Base-by-base conservation (phyloP, 2,113 vertebrate species). In the Kryptolebias marmoratus region DNA sequence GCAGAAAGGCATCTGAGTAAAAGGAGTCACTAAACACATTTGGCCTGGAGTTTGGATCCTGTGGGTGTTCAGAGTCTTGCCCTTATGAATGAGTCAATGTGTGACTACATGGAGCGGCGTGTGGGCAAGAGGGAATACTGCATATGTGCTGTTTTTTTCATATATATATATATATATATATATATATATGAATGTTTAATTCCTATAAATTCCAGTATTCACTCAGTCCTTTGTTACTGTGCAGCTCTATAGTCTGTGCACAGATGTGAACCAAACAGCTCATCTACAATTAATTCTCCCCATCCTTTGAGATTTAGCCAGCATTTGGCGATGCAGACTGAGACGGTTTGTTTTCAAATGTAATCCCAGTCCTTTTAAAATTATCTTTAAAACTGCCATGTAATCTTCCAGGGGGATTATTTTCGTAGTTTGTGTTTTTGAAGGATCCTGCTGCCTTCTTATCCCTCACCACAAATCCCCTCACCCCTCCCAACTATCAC, bases 21-120 rank as follows among this genome's bases (percentile, higher is more conserved):
- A 83, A 72, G 81, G 76, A 91, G 74, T 89, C 87, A 78, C 79
- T 89, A 86, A 84, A 87, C 88, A 87, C 75, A 88, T 89, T 90
- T 87, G 80, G 76, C 89, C 84, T 57, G 22, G 68, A 83, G 91
- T 77, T 76, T 79, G 44, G n/a, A 64, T 77, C 83, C 81, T 71
- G 44, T 80, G 89, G 79, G 66, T 64, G 71, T 72, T 84, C 31
- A 11, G 28, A 68, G 77, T 80, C 80, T 68, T 49, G 58, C 54
- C 73, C 14, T 56, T 58, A 31, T 79, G 49, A 54, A 53, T 54
- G 59, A 73, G 67, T 85, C 71, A 65, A 39, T 74, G 78, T 50
- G 44, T 39, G 64, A 68, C 55, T 61, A 27, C 60, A 52, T 55
- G 6, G 28, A 76, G 65, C 48, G 66, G 54, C 30, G 39, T 77